phyloP scores from a whole-genome alignment of 2,797 vertebrate genomes.

The Trematomus bernacchii region DNA sequence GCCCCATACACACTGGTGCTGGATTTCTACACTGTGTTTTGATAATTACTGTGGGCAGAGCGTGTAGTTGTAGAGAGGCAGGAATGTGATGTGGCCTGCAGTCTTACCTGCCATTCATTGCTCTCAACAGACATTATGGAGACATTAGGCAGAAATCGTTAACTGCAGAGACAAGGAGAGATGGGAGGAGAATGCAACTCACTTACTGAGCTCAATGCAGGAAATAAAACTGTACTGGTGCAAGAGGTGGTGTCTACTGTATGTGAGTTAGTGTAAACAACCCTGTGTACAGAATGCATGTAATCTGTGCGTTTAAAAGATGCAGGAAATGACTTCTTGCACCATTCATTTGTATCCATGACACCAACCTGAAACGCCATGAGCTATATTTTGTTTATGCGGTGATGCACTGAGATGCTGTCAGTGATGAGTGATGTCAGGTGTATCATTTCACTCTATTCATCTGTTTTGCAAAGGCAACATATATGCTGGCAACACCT shows the following conservation, averaged over 20 bases:
- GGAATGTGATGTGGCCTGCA: constrained; percentile 62
- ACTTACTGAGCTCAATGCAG: constrained; percentile 44
- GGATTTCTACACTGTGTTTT: constrained; percentile 40
- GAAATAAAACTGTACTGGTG: constrained; percentile 53
- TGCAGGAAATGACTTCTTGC: constrained; percentile 29
- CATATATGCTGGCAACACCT: not conserved
- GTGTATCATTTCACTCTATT: not conserved
- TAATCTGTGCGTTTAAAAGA: constrained; percentile 26
- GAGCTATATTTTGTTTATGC: constrained; percentile 35
- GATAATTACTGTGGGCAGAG: constrained; percentile 68
- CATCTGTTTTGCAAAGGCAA: not conserved
- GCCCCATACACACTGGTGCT: constrained; percentile 12
- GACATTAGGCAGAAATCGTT: constrained; percentile 79
- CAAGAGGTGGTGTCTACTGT: constrained; percentile 20
- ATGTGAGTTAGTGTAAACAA: not conserved
- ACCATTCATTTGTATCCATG: constrained; percentile 40
- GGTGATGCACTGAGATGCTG: constrained; percentile 1
- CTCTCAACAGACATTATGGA: constrained; percentile 75
- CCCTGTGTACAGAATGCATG: not conserved
- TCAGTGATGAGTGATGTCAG: constrained; percentile 24
- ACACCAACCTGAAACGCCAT: constrained; percentile 22
- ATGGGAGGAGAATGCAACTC: constrained; percentile 54
- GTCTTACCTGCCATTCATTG: constrained; percentile 74
- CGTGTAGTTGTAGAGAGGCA: constrained; percentile 50
- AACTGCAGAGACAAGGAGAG: constrained; percentile 68